Base-by-base conservation (phyloP, 1,140 invertebrate genomes). In the Lethocerus indicus region DNA sequence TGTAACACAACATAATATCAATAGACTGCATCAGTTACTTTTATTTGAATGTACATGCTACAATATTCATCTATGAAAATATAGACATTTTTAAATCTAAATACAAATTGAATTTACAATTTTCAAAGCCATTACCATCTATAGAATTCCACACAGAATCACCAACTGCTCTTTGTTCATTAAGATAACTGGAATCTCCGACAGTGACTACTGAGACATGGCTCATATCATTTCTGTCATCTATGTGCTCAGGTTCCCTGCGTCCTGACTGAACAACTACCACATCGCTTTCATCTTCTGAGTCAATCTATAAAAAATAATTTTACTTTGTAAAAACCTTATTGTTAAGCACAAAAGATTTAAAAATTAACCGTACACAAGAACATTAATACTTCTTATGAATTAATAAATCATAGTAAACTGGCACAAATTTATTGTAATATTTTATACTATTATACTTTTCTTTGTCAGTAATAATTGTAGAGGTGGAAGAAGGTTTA, bases 191-290 rank as follows among this genome's bases (percentile, higher is more conserved):
- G 54, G 83, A 78, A 53, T 85, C 82, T 49, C 85, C 86, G 1
- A 91, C 85, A 5, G 83, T 87, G 25, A 91, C 86, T 25, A 91
- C 87, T 2, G 86, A 90, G 25, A 90, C 83, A 61, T 91, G 85
- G 64, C 83, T 88, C 52, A 80, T 85, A 61, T 85, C 81, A 23
- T 44, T 25, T 14, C n/a, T 44, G n/a, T 44, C 23, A n/a, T 44
- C 25, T 14, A 26, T 44, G n/a, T 44, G n/a, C 18, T 44, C 25
- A n/a, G 12, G 18, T 29, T 42, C 40, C 21, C 20, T 20, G 14
- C 44, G n/a, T 14, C 32, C 29, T 2, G 54, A 52, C 40, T 52
- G 58, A 9, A 60, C 55, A n/a, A 59, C 56, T 7, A 58, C 53
- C 25, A 58, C 53, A 13, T 61, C 58, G 44, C 50, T 49, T 24